Evolutionary conservation across 2,113 vertebrate species (phyloP), one percentile per base, ranked within the genome.

Genomic region (Triplophysa rosa): DNA sequence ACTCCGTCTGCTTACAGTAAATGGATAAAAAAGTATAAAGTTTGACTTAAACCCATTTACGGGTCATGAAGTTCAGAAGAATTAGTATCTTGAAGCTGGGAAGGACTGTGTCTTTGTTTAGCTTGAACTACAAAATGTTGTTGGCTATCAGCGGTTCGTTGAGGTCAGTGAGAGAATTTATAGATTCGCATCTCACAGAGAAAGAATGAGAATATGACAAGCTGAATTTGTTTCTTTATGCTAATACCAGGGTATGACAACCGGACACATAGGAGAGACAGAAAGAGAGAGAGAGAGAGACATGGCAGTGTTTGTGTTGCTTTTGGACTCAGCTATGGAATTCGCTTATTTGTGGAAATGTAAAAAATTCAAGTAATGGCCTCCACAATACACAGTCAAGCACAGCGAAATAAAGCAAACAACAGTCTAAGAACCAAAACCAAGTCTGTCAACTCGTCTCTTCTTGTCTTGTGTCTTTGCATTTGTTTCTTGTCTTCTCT

Each of bases 331-430:
- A 65, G 47, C 4, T 3, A 67, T 87, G 88, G 89, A 91, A 89
- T 90, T 89, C 84, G 89, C 84, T 89, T 91, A 91, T 91, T 92
- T 92, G 89, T 90, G 89, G 86, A 92, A 92, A 91, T 91, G 89
- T 90, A 78, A 90, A 88, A 90, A 92, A 93, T 92, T 92, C 80
- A 74, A 90, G 87, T 85, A 87, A 92, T 90, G 90, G 84, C 74
- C 84, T 84, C 79, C 45, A 84, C 74, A 87, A 89, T 86, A 89
- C 71, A 87, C 80, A 88, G 83, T 4, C 26, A 84, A 80, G 86
- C 84, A 74, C 52, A 80, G 84, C 87, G 86, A 88, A 82, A 85
- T 29, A 87, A 87, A 88, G 76, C 67, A 85, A 85, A 67, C 59
- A 11, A 1, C 14, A 49, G 47, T 49, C 69, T 86, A 16, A 11